Percentiles rank a stretch among this genome's conserved stretches.
Evolutionary conservation across 2,113 vertebrate species (phyloP).

Genomic region (western clawed frog (Xenopus tropicalis)): UCB_Xtro_10.0 CM004449.2:93490501-93491000

Average conservation of each 20-base stretch:
- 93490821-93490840: no score
- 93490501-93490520: no score
- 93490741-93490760: constrained; percentile 47
- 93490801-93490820: no score
- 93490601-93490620: not conserved
- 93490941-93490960: no score
- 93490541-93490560: not conserved
- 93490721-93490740: constrained; percentile 48
- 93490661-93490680: constrained; percentile 29
- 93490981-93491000: no score
- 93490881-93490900: no score
- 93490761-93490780: constrained; percentile 45
- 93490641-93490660: constrained; percentile 18
- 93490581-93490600: not conserved
- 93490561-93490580: not conserved
- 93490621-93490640: constrained; percentile 33
- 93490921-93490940: no score
- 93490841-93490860: no score
- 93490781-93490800: constrained; percentile 6
- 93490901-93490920: no score
- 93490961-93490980: no score
- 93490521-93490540: no score
- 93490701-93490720: constrained; percentile 3
- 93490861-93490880: no score
- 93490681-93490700: not conserved